Conservation (phyloP, 2,113 vertebrate genomes). For the Rhizomys pruinosus region DNA sequence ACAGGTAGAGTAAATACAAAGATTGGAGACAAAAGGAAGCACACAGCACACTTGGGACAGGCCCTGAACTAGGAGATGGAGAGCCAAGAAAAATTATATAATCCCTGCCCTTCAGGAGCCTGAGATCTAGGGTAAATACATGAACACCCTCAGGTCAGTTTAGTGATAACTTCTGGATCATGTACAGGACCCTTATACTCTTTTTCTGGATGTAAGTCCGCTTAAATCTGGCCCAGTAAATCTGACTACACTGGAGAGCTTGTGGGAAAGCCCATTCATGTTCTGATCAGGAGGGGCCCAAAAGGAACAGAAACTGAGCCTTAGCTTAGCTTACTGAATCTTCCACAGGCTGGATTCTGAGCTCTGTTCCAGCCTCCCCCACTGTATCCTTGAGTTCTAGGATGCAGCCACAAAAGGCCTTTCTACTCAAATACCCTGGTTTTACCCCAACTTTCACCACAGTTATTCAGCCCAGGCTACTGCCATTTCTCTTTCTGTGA, state of each 20-base stretch:
- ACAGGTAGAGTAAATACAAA: background rate
- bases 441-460: background rate
- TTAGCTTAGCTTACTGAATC: background rate
- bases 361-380: background rate
- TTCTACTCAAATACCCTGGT: background rate
- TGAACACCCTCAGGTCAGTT: background rate
- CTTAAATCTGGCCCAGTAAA: background rate
- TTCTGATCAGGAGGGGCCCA: background rate
- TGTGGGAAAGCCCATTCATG: background rate
- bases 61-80: background rate
- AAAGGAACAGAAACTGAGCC: background rate
- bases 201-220: background rate
- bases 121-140: background rate
- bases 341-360: background rate
- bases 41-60: background rate
- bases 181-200: accelerated
- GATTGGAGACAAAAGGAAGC: background rate
- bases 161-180: background rate
- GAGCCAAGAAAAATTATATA: background rate
- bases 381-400: background rate
- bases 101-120: background rate
- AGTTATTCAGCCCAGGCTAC: background rate
- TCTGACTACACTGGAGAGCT: background rate
- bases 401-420: background rate
- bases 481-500: background rate